A percentile compares a stretch with the other conserved stretches of the same genome.
These are phyloP conservation scores for Steromphala cineraria DNA, from an alignment of 2,888 invertebrate genomes.

Conservation along the genomic window DNA sequence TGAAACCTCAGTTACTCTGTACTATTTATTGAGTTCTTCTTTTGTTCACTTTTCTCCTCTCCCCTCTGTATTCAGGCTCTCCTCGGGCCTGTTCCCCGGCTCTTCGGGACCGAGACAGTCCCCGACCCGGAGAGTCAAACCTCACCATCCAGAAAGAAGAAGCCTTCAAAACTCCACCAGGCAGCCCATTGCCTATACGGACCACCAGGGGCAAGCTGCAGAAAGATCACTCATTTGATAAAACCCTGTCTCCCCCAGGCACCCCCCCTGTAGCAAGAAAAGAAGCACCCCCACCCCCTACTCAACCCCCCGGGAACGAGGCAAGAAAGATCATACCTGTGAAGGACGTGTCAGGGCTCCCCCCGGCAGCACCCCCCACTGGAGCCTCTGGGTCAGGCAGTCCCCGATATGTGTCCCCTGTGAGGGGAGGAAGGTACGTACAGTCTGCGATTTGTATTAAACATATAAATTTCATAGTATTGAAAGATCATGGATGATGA, in stretches of 20 bases:
- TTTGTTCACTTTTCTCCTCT: not conserved
- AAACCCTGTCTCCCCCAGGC: conserved; percentile 56
- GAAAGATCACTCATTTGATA: conserved; percentile 63
- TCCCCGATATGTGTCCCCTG: conserved; percentile 53
- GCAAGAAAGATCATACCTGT: not conserved
- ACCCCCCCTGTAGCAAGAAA: conserved; percentile 40
- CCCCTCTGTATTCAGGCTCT: conserved; percentile 38
- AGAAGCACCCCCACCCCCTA: not conserved
- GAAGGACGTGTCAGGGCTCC: conserved; percentile 24
- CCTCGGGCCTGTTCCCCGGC: conserved; percentile 51
- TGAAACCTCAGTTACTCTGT: no score
- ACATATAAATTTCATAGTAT: no score
- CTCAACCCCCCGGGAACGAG: not conserved
- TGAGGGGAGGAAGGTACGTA: conserved; percentile 44
- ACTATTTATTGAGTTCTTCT: no score
- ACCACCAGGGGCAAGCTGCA: conserved; percentile 47
- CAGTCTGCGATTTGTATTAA: not conserved
- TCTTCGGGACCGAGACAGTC: conserved; percentile 23
- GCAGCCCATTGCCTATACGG: conserved; percentile 55
- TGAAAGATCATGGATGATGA: no score
- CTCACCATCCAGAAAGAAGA: conserved; percentile 43
- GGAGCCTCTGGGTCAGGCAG: conserved; percentile 36
- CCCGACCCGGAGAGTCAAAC: not conserved
- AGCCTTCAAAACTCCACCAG: conserved; percentile 63
- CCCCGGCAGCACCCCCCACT: conserved; percentile 24